phyloP scores from a whole-genome alignment of 1,140 invertebrate genomes.

The Ruditapes philippinarum region DNA sequence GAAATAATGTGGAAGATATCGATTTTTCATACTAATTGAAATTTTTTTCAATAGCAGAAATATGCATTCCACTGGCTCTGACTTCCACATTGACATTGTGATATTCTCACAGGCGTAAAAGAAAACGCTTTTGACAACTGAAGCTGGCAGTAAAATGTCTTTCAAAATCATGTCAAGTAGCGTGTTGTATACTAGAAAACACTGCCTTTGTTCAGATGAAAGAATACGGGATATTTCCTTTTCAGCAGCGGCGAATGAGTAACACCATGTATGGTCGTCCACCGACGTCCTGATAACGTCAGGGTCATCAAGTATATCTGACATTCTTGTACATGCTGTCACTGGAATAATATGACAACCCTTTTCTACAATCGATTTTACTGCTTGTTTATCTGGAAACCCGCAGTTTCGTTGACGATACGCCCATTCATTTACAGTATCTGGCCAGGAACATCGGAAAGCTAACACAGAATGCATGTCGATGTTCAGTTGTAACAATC shows the following conservation, averaged over 20 bases:
- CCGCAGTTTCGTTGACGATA: neutral
- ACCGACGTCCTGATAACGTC: neutral
- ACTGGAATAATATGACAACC: slow-evolving; percentile 12
- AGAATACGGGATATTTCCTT: neutral
- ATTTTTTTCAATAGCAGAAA: slow-evolving; percentile 13
- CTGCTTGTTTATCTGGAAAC: neutral
- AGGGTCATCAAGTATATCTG: neutral
- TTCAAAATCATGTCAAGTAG: neutral
- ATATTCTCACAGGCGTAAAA: slow-evolving; percentile 55
- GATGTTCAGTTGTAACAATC: neutral
- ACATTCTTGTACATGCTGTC: neutral
- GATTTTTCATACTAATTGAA: neutral
- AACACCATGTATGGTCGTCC: slow-evolving; percentile 15
- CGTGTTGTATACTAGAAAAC: neutral
- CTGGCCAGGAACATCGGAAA: neutral
- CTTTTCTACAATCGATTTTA: neutral
- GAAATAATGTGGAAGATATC: slow-evolving; percentile 30
- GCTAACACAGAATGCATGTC: neutral
- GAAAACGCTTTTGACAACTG: slow-evolving; percentile 39
- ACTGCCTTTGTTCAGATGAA: slow-evolving; percentile 9
- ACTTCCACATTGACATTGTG: neutral
- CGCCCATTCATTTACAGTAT: neutral
- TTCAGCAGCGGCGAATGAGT: slow-evolving; percentile 31
- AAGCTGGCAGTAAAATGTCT: neutral
- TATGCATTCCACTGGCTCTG: slow-evolving; percentile 17